Base-by-base conservation (phyloP, 2,113 vertebrate species). In the Dermatemys mawii region DNA sequence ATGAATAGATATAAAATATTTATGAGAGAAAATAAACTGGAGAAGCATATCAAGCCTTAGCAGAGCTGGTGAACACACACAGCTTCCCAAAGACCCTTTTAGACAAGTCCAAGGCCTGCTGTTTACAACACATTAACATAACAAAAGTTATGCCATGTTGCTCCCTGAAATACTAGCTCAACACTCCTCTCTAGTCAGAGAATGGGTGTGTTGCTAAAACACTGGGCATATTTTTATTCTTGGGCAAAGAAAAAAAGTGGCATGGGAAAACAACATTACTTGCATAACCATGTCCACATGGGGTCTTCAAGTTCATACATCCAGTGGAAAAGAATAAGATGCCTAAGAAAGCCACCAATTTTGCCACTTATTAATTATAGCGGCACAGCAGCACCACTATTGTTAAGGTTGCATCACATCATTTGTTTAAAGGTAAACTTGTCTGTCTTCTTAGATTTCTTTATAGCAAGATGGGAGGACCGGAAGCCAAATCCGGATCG, bases 1-100 rank as follows among this genome's bases (percentile, higher is more conserved):
- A 83, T 22, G 50, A 81, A 82, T 38, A 9, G 2, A 7, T 75
- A n/a, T 83, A 92, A 60, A 94, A 95, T 86, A 97, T 85, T 91
- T 88, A 79, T 73, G n/a, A 51, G 5, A 4, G 3, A 5, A 8
- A 88, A 73, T 48, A 84, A 79, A 70, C 21, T 10, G 91, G 87
- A 92, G 75, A 88, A 89, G 5, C 9, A 29, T 38, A 88, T n/a
- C 29, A 60, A 92, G 88, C n/a, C 32, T 46, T 67, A 46, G 6
- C 3, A 24, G 41, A 93, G 13, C 8, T 75, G 35, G 10, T 60
- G 1, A 81, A 53, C 1, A 38, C 1, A 2, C 16, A 50, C 3
- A 11, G 9, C 35, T 6, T 92, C 91, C 79, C 55, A 87, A 92
- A 88, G 38, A 81, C 2, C 21, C 49, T 54, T 4, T 1, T 24